Evolutionary conservation across 2,113 vertebrate genomes (phyloP), one percentile per base, ranked within the genome.

Genomic region (Python bivittatus): DNA sequence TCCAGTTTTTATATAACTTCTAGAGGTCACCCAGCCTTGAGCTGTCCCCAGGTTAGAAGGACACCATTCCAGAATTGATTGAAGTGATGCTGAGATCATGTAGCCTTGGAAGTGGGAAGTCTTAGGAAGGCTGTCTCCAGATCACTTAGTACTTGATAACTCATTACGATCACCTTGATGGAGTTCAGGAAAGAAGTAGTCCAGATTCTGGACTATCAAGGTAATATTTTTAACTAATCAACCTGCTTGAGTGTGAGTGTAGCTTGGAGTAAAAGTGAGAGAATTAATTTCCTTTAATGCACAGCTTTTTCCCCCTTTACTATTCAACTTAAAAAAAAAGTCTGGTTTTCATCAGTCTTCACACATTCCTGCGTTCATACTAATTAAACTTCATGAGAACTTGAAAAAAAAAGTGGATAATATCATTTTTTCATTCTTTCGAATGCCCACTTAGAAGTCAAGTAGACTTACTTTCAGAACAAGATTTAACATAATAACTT

Each of bases 401-500:
- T 0, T 29, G 57, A 88, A 91, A 17, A 57, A 92, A 93, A 88
- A 94, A 38, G 15, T 57, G 87, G 56, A 90, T 17, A 0, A 44
- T 79, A 86, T 25, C 83, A 12, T 84, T 86, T 64, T 88, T 72
- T 22, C 44, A 8, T 5, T 79, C 56, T 91, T 88, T 61, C 85
- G 42, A 60, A 60, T 60, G 17, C 12, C 44, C 27, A 52, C 85
- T 53, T 90, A 91, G 92, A 96, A 90, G 86, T 91, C 86, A 94
- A 89, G 68, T 90, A 1, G 27, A 6, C 79, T 91, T 84, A 86
- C 57, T 93, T 33, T 52, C 92, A 93, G 42, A 44, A 15, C 79
- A 72, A 53, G 88, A 57, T 72, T 17, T 94, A 91, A 93, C 83
- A 95, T 72, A 89, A 90, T 84, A 91, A 22, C 88, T 84, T 92